These are phyloP conservation scores for Hermaeophaga mercurialis DNA, from an alignment of 2,888 invertebrate species.

Conservation along the genomic window DNA sequence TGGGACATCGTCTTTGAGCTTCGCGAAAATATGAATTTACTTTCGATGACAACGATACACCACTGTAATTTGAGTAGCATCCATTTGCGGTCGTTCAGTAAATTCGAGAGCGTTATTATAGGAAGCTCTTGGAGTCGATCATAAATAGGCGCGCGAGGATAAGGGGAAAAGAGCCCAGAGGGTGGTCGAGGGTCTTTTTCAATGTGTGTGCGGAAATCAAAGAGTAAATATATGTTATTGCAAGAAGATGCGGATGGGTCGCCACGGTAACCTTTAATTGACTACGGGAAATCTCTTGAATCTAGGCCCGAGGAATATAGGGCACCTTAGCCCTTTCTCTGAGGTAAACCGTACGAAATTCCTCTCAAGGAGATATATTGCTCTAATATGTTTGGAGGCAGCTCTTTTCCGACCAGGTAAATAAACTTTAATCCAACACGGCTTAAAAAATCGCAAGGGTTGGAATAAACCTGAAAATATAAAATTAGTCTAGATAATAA, in stretches of 20 bases:
- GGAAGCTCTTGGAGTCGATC: conserved; percentile 5
- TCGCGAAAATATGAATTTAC: too few species aligned
- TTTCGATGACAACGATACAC: background rate
- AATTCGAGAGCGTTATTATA: conserved; percentile 9
- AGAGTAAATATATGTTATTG: conserved; percentile 22
- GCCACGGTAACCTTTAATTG: conserved; percentile 21
- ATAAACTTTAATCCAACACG: conserved; percentile 12
- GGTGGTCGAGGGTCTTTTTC: conserved; percentile 22
- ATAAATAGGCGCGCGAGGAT: conserved; percentile 7
- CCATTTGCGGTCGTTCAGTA: conserved; percentile 5
- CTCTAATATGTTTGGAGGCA: conserved; percentile 22
- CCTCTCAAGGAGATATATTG: conserved; percentile 17
- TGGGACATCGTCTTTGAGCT: too few species aligned
- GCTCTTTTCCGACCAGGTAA: conserved; percentile 18
- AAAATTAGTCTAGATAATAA: too few species aligned
- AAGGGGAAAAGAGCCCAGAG: conserved; percentile 2
- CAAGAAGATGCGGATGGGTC: conserved; percentile 14
- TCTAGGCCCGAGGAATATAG: conserved; percentile 5
- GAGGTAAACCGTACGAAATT: conserved; percentile 17
- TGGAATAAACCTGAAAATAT: too few species aligned
- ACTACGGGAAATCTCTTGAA: conserved; percentile 10
- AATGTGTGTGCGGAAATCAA: conserved; percentile 19
- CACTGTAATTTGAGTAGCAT: conserved; percentile 10
- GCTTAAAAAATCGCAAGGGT: too few species aligned
- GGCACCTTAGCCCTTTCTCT: conserved; percentile 13